A percentile compares a stretch with the other conserved stretches of the same genome.
These are phyloP conservation scores for Napeogenes sylphis DNA, from an alignment of 2,888 invertebrate genomes.

Conservation along the genomic window DNA sequence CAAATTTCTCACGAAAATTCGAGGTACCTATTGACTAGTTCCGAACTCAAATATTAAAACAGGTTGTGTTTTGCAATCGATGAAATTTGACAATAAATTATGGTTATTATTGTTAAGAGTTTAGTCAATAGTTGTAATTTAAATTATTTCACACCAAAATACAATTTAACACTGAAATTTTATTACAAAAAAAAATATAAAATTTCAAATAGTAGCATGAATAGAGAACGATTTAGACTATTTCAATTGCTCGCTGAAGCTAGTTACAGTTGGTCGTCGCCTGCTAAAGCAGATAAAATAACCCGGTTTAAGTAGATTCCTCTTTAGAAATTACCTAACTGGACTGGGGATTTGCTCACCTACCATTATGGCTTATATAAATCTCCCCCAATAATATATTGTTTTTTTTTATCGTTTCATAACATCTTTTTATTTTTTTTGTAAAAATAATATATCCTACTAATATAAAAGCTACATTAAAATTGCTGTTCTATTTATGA, in stretches of 20 bases:
- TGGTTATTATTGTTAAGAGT: too few species aligned
- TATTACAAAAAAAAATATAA: too few species aligned
- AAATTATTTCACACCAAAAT: too few species aligned
- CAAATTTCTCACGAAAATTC: too few species aligned
- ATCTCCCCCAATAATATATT: neutral
- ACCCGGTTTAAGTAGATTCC: conserved; percentile 22
- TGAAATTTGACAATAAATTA: too few species aligned
- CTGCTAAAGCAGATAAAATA: conserved; percentile 21
- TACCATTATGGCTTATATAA: conserved; percentile 1
- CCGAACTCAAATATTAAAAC: too few species aligned
- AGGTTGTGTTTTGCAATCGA: too few species aligned
- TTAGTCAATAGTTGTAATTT: too few species aligned
- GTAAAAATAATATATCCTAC: neutral
- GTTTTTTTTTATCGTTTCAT: neutral
- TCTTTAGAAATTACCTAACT: conserved; percentile 14
- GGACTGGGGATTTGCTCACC: conserved; percentile 8
- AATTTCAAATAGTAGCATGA: neutral
- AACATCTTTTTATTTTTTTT: neutral
- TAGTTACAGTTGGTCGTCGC: conserved; percentile 12
- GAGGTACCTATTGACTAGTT: too few species aligned
- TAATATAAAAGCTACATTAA: too few species aligned
- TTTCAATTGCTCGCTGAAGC: conserved; percentile 9
- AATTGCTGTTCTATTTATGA: too few species aligned
- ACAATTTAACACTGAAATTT: too few species aligned
- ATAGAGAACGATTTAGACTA: neutral